Base-by-base conservation (phyloP, 2,113 vertebrate genomes). In the Eulemur rufifrons region DNA sequence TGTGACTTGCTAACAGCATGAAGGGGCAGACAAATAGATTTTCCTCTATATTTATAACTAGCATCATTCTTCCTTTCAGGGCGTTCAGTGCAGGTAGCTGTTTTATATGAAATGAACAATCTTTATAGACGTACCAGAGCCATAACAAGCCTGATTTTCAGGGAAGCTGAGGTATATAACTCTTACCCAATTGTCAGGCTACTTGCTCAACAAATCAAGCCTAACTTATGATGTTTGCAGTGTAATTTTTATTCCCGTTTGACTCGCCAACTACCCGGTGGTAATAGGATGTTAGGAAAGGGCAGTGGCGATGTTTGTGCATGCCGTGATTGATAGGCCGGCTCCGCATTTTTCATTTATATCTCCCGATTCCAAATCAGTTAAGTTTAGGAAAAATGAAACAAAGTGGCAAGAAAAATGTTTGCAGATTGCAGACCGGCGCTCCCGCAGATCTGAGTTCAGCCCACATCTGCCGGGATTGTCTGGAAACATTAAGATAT, bases 351-450 rank as follows among this genome's bases (percentile, higher is more conserved):
- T 99, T 99, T 99, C 99, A 99, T 99, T 99, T 99, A 99, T 99
- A 99, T 99, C 99, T 99, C 98, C 97, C 98, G 99, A 99, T 99
- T 99, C 98, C 98, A 98, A 99, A 99, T 99, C 99, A 99, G 99
- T 99, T 99, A 99, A 99, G 99, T 99, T 99, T 99, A 99, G 99
- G 98, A 99, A 99, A 99, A 99, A 99, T 99, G 99, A 99, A 99
- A 99, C 98, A 97, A 99, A 98, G 99, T 98, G 98, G 98, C 98
- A 99, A 99, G 99, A 99, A 99, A 99, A 99, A 99, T 99, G 99
- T 99, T 98, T 98, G 98, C 98, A 99, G 99, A 99, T 99, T 99
- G 99, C 99, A 98, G 98, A 78, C 98, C 98, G 81, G 98, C 98
- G 97, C 98, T 98, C 98, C 99, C 76, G 97, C 98, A 98, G 98